These are phyloP conservation scores for Hydrozoanthus tunicans DNA, from an alignment of 64 coral and sea anemone species.

Conservation along the genomic window DNA sequence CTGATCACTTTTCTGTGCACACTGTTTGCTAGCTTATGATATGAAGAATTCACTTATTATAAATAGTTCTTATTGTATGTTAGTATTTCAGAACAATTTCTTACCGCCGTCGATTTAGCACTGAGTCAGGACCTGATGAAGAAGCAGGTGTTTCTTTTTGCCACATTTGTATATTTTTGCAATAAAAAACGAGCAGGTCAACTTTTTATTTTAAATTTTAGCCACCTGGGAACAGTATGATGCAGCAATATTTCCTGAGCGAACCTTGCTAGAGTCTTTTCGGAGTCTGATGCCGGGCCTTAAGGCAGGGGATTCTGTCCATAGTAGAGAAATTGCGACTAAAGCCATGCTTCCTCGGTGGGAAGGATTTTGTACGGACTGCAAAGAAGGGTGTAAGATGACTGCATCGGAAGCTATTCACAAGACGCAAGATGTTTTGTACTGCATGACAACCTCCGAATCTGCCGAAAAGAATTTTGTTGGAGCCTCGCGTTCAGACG, in stretches of 20 bases:
- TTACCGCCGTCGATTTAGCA: too few species aligned
- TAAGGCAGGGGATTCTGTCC: constrained; percentile 28
- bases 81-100: too few species aligned
- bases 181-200: neutral
- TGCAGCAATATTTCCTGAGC: constrained; percentile 25
- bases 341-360: constrained; percentile 35
- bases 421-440: neutral
- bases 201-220: neutral
- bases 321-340: constrained; percentile 54
- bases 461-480: neutral
- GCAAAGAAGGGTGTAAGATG: neutral
- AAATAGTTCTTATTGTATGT: too few species aligned
- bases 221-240: constrained; percentile 56
- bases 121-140: too few species aligned
- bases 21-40: neutral
- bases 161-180: neutral
- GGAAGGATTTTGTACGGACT: constrained; percentile 23
- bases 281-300: constrained; percentile 9
- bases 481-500: neutral
- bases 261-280: neutral
- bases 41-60: neutral
- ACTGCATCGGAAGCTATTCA: constrained; percentile 30
- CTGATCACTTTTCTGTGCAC: neutral
- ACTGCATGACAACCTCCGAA: constrained; percentile 42
- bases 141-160: neutral